A percentile compares a stretch with the other conserved stretches of the same genome.
phyloP scores from a whole-genome alignment of 2,113 vertebrate species.

The Lophius piscatorius region DNA sequence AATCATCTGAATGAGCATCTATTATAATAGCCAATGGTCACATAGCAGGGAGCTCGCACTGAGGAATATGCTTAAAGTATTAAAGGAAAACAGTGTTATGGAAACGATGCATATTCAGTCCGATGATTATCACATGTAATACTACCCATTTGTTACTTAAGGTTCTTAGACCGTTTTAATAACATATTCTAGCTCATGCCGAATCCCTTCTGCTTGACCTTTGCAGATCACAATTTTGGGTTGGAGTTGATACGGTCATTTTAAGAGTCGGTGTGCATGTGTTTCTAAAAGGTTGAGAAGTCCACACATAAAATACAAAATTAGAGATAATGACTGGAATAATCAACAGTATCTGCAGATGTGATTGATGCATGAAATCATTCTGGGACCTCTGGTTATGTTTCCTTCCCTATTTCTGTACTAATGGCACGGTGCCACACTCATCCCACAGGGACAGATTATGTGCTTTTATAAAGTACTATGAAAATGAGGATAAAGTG shows the following conservation, averaged over 20 bases:
- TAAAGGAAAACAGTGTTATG: constrained; percentile 1
- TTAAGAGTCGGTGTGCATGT: constrained; percentile 12
- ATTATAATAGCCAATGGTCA: constrained; percentile 16
- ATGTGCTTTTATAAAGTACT: not conserved
- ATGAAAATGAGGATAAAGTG: constrained; percentile 9
- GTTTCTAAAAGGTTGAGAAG: constrained; percentile 12
- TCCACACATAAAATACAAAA: constrained; percentile 8
- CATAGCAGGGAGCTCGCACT: constrained; percentile 5
- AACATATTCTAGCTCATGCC: constrained; percentile 2
- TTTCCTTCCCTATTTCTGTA: constrained; percentile 21
- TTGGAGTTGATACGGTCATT: constrained; percentile 12
- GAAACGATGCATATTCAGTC: constrained; percentile 1
- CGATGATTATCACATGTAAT: constrained; percentile 6
- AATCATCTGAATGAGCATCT: constrained; percentile 1
- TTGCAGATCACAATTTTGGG: not conserved
- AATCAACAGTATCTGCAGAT: constrained; percentile 47
- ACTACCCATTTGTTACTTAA: not conserved
- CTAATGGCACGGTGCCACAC: constrained; percentile 13
- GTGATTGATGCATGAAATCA: constrained; percentile 38
- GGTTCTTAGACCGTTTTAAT: not conserved
- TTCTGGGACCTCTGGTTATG: constrained; percentile 14
- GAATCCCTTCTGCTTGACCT: not conserved
- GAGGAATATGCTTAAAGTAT: constrained; percentile 14
- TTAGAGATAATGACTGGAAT: constrained; percentile 17
- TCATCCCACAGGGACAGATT: not conserved